Conservation (phyloP, 2,888 invertebrate genomes). For the Bellardia bayeri region DNA sequence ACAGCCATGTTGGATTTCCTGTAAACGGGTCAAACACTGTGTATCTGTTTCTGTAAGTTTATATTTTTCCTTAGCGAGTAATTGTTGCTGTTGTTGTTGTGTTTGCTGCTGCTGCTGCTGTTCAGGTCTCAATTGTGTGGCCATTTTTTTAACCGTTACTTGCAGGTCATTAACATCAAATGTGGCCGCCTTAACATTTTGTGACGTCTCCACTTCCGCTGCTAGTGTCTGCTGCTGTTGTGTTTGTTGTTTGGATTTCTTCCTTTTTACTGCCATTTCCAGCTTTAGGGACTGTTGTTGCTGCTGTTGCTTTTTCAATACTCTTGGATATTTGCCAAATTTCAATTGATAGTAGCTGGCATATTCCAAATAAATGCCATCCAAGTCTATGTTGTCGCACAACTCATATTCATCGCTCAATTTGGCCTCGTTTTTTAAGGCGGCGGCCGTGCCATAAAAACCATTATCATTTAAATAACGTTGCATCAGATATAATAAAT, state of each 20-base stretch:
- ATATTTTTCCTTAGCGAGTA: constrained; percentile 15
- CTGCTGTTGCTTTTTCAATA: constrained; percentile 86
- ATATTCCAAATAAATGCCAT: constrained; percentile 94
- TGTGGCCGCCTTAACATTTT: constrained; percentile 60
- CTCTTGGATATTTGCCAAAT: constrained; percentile 94
- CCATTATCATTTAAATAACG: constrained; percentile 89
- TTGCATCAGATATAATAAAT: constrained; percentile 87
- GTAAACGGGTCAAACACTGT: constrained; percentile 57
- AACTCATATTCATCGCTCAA: constrained; percentile 88
- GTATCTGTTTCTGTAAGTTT: constrained; percentile 32
- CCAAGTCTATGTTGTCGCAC: constrained; percentile 96
- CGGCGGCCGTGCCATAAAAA: constrained; percentile 87
- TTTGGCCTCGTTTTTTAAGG: constrained; percentile 89
- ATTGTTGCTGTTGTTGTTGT: background rate
- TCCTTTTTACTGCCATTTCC: constrained; percentile 74
- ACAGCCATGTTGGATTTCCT: constrained; percentile 79
- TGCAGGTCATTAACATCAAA: constrained; percentile 75
- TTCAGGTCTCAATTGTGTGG: constrained; percentile 55
- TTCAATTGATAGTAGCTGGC: constrained; percentile 93
- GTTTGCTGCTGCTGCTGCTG: background rate
- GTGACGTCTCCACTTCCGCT: constrained; percentile 49
- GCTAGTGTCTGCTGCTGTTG: constrained; percentile 55
- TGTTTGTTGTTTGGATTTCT: constrained; percentile 56
- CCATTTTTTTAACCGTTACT: constrained; percentile 78
- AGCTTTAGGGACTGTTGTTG: constrained; percentile 76